phyloP scores from a whole-genome alignment of 2,888 invertebrate species.

The Lasioglossum oenotherae region DNA sequence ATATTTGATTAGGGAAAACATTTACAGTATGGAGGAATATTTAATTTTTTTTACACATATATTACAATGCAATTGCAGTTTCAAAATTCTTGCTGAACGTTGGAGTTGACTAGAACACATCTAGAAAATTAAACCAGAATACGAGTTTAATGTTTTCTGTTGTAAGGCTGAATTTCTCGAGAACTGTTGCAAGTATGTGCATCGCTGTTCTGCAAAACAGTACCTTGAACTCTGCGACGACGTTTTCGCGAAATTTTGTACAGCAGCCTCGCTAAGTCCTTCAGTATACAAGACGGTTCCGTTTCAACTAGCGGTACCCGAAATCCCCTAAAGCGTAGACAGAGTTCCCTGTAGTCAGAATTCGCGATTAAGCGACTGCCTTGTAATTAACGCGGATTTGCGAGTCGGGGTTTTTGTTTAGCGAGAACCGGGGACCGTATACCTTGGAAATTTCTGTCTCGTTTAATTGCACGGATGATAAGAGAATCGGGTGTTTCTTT shows the following conservation, averaged over 20 bases:
- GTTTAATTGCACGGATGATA: slow-evolving; percentile 10
- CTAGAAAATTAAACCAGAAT: neutral
- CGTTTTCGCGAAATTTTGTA: neutral
- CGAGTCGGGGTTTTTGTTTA: slow-evolving; percentile 2
- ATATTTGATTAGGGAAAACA: too few relatives aligned
- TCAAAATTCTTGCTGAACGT: too few relatives aligned
- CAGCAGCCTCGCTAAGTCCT: neutral
- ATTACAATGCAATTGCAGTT: neutral
- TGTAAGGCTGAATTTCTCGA: neutral
- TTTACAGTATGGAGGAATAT: too few relatives aligned
- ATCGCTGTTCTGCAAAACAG: neutral
- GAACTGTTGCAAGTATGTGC: neutral
- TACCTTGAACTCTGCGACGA: neutral
- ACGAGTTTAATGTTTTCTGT: neutral
- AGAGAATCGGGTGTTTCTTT: slow-evolving; percentile 27
- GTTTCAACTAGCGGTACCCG: neutral
- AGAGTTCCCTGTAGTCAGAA: neutral
- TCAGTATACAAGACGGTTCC: neutral
- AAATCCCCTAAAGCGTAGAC: slow-evolving; percentile 12
- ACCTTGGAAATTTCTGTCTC: slow-evolving; percentile 15
- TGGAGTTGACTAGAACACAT: too few relatives aligned
- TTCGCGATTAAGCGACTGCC: slow-evolving; percentile 10
- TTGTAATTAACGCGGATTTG: slow-evolving; percentile 19
- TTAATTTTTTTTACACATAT: too few relatives aligned
- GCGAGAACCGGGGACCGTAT: neutral